Base-by-base conservation (phyloP, 2,797 vertebrate genomes). In the Mus minutoides region DNA sequence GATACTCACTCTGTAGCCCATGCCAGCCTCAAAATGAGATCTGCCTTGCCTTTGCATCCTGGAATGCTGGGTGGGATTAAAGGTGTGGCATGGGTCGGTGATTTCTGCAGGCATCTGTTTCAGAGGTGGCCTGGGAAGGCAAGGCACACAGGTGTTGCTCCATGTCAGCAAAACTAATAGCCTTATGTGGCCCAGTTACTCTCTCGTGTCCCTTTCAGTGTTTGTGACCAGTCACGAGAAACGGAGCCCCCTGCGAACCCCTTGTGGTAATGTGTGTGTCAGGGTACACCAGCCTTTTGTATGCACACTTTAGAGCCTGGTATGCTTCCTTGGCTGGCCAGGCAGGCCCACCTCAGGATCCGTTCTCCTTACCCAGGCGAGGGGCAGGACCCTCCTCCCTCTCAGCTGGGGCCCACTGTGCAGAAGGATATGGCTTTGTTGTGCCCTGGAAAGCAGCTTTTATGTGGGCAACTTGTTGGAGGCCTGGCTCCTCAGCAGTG, bases 221-320 rank as follows among this genome's bases (percentile, higher is more conserved):
- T 86, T 4, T 24, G 31, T 26, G 92, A 52, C 34, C 54, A 8
- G 37, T 37, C 62, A 0, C 22, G 84, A 89, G 34, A 56, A 89
- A 52, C 49, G 0, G 46, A 52, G 60, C 78, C 73, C 77, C 62
- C 75, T 0, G n/a, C 22, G 69, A 73, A 90, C 58, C 82, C 13
- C 0, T 43, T 19, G 91, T 85, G 97, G 97, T 97, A 94, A 97
- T 40, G 5, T 13, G 52, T 79, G 76, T 87, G 86, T 84, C 6
- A 16, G 92, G 91, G n/a, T 77, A 54, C 43, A 9, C 77, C 26
- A 29, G 60, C 52, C 46, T 54, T 19, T 40, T 64, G n/a, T 79
- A 34, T 69, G 77, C 62, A 80, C 76, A 79, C 8, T 34, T 67
- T 52, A 62, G 46, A 31, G 43, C 73, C 73, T 77, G 73, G 40